phyloP scores from a whole-genome alignment of 2,113 vertebrate species.

The Mesitornis unicolor region DNA sequence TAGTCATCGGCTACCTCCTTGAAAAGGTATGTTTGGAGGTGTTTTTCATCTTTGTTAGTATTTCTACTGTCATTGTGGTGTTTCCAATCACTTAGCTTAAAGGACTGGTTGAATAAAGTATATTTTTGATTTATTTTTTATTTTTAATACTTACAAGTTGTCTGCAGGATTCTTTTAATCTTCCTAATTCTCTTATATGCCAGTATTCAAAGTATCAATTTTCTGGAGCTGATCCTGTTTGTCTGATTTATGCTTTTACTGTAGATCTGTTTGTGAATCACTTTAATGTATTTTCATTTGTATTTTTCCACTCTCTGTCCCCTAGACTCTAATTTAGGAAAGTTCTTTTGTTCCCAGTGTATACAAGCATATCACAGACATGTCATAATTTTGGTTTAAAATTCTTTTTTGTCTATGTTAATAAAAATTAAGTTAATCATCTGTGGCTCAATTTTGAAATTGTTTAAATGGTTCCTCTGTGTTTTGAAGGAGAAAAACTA shows the following conservation, averaged over 20 bases:
- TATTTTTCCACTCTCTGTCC: neutral
- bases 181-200: neutral
- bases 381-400: neutral
- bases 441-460: neutral
- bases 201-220: neutral
- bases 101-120: neutral
- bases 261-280: neutral
- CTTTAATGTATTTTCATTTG: neutral
- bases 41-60: neutral
- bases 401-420: neutral
- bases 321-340: neutral
- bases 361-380: neutral
- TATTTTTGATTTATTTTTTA: neutral
- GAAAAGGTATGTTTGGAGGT: constrained; percentile 85
- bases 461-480: neutral
- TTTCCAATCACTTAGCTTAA: neutral
- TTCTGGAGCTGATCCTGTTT: neutral
- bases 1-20: constrained; percentile 95
- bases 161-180: neutral
- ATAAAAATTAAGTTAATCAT: neutral
- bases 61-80: neutral
- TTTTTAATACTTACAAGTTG: neutral
- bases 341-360: neutral
- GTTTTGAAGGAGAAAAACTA: neutral
- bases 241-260: neutral